Base-by-base conservation (phyloP, 2,888 invertebrate genomes). In the Spodoptera exigua region DNA sequence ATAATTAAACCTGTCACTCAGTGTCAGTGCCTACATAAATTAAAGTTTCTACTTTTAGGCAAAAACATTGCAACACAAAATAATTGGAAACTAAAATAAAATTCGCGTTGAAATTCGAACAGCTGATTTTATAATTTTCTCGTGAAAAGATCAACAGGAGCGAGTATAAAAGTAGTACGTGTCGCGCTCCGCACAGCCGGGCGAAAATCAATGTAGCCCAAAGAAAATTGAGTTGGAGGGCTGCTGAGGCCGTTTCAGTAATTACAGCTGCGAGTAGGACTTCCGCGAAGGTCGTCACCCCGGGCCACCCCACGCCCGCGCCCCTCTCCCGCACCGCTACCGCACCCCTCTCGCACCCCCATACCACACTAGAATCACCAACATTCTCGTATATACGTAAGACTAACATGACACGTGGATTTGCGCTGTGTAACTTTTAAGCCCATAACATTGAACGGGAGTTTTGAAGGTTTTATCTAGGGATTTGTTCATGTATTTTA, bases 261-360 rank as follows among this genome's bases (percentile, higher is more conserved):
- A 86, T 86, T 86, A 86, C 80, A 75, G 79, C 74, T 74, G 70
- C 76, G 78, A 80, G 79, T 80, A 78, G 82, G 82, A 84, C 83
- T 85, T 86, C 84, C 80, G 81, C 80, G 83, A 87, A 87, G 87
- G 87, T 87, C 87, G 82, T 64, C 75, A 75, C 74, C 65, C 71
- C 69, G 65, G 58, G 62, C 63, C 74, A 49, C 65, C 70, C 61
- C 72, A 54, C 56, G 21, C 56, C 59, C 47, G 45, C 13, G 35
- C 53, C 32, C 7, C 35, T 36, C 14, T n/a, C 10, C 60, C 47
- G 21, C 52, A 48, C 51, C 45, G 36, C 53, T 21, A 56, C 63
- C 40, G 55, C 45, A 32, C 46, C 64, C 47, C 55, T 58, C 46
- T 45, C 27, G 34, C 64, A 40, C 45, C 63, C 61, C 60, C 63